Evolutionary conservation across 2,797 vertebrate genomes (phyloP).

Genomic region (Sebastiscus albofasciatus): DNA sequence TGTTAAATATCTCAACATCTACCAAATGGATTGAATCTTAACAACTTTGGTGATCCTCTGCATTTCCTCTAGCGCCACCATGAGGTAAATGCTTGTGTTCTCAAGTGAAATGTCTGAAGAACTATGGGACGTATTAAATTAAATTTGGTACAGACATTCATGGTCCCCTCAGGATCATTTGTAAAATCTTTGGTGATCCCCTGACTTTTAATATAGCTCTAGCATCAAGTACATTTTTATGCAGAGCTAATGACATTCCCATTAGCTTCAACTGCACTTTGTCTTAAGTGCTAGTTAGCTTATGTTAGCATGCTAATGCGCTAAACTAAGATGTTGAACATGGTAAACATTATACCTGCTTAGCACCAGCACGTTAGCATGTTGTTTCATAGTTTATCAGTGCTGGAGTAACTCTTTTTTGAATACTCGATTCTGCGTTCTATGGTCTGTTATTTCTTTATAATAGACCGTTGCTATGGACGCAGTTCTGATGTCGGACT

Average conservation of each 20-base stretch:
- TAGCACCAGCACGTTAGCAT: neutral
- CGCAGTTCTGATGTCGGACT: no score
- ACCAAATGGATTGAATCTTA: neutral
- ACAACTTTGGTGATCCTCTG: neutral
- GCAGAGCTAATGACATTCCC: neutral
- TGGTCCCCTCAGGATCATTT: neutral
- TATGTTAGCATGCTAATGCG: no score
- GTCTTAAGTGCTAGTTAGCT: neutral
- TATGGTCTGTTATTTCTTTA: no score
- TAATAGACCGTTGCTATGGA: no score
- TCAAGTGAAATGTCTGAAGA: neutral
- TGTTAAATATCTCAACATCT: neutral
- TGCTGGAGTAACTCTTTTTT: neutral
- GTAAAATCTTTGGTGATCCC: neutral
- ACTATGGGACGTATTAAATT: fast-evolving
- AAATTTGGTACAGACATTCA: neutral
- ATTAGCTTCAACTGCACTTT: neutral
- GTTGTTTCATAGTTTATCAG: neutral
- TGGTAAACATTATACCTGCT: neutral
- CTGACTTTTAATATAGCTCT: neutral
- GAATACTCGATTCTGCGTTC: no score
- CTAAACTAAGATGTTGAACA: no score
- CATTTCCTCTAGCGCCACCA: no score
- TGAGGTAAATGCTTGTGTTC: neutral
- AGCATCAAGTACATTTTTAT: neutral